Evolutionary conservation across 2,888 invertebrate species (phyloP), one percentile per base, ranked within the genome.

Genomic region (Rhagonycha lutea): DNA sequence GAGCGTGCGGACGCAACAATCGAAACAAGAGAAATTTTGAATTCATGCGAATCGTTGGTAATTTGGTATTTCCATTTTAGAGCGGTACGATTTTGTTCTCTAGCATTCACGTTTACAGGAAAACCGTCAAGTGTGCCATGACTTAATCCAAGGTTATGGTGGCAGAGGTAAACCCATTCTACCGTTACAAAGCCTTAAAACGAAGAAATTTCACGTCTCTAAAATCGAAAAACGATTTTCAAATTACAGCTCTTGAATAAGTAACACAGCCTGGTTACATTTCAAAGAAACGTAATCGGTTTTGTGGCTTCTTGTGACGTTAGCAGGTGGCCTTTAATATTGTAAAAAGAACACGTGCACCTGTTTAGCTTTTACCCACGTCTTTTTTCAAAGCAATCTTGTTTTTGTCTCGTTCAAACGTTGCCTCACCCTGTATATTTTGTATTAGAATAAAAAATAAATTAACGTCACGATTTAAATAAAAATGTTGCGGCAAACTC

Each of bases 71-170:
- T 65, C 63, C 63, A 65, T 65, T 62, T 23, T 18, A 62, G 63
- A 24, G 63, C 24, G 63, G 63, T 12, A 23, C 63, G 63, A 63
- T 14, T 63, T 63, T 24, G 63, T 28, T 68, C n/a, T 18, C 69
- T 67, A 76, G 72, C 76, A 72, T 72, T 74, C 77, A 75, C 61
- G 72, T 74, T 78, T 74, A 74, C 68, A 79, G 80, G 79, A 80
- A 79, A 80, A 79, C 79, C 80, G 79, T 80, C 80, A 79, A 80
- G 80, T 79, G 79, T 76, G 78, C 78, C 76, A 73, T 75, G 77
- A 73, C 62, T 69, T 70, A 69, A 69, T 28, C 74, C 80, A 80
- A 80, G 80, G 72, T 68, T 79, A 65, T 69, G 60, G 68, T 65
- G 63, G 68, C 5, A 71, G 61, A 79, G 79, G 79, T 75, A 32